Percentiles rank a stretch among this genome's conserved stretches.
Evolutionary conservation across 1,140 invertebrate species (phyloP).

Genomic region (Monochamus saltuarius): DNA sequence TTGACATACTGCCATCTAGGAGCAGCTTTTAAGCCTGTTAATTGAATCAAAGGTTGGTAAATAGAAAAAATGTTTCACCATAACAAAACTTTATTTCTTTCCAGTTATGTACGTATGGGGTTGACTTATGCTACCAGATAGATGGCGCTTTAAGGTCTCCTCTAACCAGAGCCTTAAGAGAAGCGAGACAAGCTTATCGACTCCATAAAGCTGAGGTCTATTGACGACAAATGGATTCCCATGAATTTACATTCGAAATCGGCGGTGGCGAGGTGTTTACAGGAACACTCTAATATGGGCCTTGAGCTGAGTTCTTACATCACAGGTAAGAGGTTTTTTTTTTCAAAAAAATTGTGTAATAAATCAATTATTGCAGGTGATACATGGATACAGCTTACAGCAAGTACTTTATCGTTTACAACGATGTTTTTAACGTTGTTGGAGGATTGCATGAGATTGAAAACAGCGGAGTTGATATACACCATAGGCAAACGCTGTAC

Average conservation of each 20-base stretch:
- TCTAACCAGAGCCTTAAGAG: slow-evolving; percentile 62
- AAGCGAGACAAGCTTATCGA: slow-evolving; percentile 76
- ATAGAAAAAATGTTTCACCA: too few relatives aligned
- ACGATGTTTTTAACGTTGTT: slow-evolving; percentile 66
- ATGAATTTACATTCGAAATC: slow-evolving; percentile 64
- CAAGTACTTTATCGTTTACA: slow-evolving; percentile 70
- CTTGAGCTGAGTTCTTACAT: slow-evolving; percentile 58
- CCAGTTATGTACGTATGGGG: slow-evolving; percentile 68
- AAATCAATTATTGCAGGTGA: slow-evolving; percentile 54
- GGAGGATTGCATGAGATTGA: slow-evolving; percentile 69
- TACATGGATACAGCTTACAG: slow-evolving; percentile 68
- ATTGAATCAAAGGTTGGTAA: too few relatives aligned
- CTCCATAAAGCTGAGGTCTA: slow-evolving; percentile 67
- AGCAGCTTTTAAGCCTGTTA: too few relatives aligned
- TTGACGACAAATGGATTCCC: slow-evolving; percentile 72
- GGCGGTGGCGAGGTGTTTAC: slow-evolving; percentile 57
- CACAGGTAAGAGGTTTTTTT: slow-evolving; percentile 52
- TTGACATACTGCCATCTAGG: too few relatives aligned
- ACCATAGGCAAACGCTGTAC: slow-evolving; percentile 64
- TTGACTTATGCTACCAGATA: slow-evolving; percentile 77
- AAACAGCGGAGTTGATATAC: slow-evolving; percentile 63
- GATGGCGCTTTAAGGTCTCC: slow-evolving; percentile 67
- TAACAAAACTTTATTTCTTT: slow-evolving; percentile 27
- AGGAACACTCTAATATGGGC: slow-evolving; percentile 60
- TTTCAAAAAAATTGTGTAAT: not conserved